Conservation (phyloP, 2,797 vertebrate species). For the Ctenopoma kingsleyae region DNA sequence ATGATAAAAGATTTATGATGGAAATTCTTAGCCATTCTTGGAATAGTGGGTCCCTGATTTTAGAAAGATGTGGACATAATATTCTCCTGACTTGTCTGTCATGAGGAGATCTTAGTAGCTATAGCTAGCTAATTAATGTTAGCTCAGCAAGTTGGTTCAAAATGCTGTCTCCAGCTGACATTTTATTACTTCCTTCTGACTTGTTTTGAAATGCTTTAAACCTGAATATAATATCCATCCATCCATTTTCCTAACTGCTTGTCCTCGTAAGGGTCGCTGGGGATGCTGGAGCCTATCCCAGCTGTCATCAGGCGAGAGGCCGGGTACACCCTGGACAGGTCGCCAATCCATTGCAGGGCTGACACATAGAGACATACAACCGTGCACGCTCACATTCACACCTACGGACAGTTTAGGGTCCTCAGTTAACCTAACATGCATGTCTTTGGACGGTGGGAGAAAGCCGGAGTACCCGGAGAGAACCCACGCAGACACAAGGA, state of each 20-base stretch:
- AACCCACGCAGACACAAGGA: too few species aligned
- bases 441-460: too few species aligned
- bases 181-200: neutral
- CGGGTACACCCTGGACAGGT: too few species aligned
- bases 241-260: neutral
- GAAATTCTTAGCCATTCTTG: neutral
- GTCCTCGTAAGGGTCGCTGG: too few species aligned
- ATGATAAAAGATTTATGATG: neutral
- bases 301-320: too few species aligned
- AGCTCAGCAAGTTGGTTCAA: neutral
- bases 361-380: too few species aligned
- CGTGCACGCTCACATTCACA: too few species aligned
- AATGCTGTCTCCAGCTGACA: neutral
- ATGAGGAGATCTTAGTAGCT: neutral
- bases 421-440: too few species aligned
- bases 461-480: too few species aligned
- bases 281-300: too few species aligned
- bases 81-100: neutral
- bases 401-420: too few species aligned
- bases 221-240: constrained; percentile 2
- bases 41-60: neutral
- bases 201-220: neutral
- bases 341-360: too few species aligned
- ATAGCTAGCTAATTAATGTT: neutral
- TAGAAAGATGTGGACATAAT: neutral